Base-by-base conservation (phyloP, 2,888 invertebrate species). In the Ochropleura plecta region DNA sequence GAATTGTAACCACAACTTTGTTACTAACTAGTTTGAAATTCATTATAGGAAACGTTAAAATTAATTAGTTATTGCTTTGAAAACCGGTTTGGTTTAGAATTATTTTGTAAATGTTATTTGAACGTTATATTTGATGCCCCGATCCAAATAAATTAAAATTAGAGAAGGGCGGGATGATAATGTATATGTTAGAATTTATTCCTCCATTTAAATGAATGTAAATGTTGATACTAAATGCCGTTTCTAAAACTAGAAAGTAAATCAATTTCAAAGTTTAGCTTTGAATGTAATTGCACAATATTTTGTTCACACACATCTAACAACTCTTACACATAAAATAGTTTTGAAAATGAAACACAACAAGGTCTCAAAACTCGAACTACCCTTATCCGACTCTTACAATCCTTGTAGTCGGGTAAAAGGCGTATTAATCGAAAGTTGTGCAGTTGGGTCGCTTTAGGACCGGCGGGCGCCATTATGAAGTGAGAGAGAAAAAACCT, bases 361-460 rank as follows among this genome's bases (percentile, higher is more conserved):
- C 5, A 69, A 48, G 7, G 6, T 70, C 46, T 49, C 8, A 20
- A 62, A 70, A 80, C 48, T 51, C 46, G 16, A 30, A 42, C 40
- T 68, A 64, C 7, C 44, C 20, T 70, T 71, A 68, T 46, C 42
- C 49, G 53, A 55, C 66, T 64, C 46, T 73, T 62, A 62, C 9
- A 62, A 68, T 51, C 42, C 67, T 49, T 62, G 48, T 48, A 69
- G 73, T 73, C 5, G 14, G n/a, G 67, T 59, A 69, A 76, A 69
- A 68, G 70, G 80, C 65, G 70, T 77, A 70, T 70, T 77, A 81
- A 84, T 77, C 63, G 74, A 81, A 84, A 74, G 69, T 74, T 81
- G 73, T 83, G 72, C 77, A 79, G 81, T 84, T 78, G 67, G 72
- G 60, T 75, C 53, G 70, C n/a, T 2, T 62, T 4, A 67, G 59